Conservation (phyloP, 2,113 vertebrate species). For the Phaethon lepturus region DNA sequence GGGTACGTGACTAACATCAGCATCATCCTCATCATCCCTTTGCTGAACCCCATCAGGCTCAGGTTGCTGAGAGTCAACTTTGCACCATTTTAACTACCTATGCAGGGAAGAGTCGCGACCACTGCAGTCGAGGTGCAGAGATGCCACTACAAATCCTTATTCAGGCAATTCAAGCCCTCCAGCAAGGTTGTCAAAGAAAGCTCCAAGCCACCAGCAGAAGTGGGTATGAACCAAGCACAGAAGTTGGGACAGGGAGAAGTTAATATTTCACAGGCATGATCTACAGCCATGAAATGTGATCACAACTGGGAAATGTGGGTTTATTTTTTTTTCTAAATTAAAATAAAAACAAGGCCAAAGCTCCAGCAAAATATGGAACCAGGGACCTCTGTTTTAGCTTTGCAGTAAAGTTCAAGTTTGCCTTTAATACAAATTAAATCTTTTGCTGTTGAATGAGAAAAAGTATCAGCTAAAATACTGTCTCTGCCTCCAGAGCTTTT, state of each 20-base stretch:
- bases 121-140: neutral
- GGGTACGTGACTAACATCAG: neutral
- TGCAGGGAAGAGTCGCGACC: neutral
- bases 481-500: conserved; percentile 45
- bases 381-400: neutral
- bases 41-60: neutral
- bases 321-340: conserved; percentile 29
- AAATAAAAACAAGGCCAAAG: conserved; percentile 1
- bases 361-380: neutral
- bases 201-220: neutral
- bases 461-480: conserved; percentile 38
- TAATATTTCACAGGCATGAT: neutral
- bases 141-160: neutral
- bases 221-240: neutral
- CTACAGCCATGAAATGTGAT: conserved; percentile 9
- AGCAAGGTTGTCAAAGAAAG: neutral
- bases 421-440: conserved; percentile 46
- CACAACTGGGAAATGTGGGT: neutral
- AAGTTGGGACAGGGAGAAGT: neutral
- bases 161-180: neutral
- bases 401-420: neutral
- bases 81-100: neutral
- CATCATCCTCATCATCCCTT: neutral
- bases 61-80: neutral
- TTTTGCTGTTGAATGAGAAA: neutral